A percentile compares a stretch with the other conserved stretches of the same genome.
Evolutionary conservation across 2,113 vertebrate genomes (phyloP).

Genomic region (Pygoscelis adeliae): DNA sequence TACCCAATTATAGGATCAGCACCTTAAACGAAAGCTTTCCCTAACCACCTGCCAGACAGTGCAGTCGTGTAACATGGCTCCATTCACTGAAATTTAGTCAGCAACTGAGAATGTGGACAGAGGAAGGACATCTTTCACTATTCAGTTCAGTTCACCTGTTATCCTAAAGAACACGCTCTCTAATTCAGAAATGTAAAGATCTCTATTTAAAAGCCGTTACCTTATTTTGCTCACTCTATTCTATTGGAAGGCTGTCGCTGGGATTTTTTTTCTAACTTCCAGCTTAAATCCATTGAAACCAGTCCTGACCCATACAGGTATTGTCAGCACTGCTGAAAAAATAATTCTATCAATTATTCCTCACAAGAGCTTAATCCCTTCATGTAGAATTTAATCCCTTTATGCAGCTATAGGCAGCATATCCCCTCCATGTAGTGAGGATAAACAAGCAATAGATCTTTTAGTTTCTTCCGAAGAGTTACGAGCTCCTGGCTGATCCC

Average conservation of each 20-base stretch:
- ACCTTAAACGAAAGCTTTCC: neutral
- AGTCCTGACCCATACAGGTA: neutral
- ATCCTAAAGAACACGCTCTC: neutral
- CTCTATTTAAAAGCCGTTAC: neutral
- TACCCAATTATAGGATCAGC: neutral
- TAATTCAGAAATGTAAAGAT: neutral
- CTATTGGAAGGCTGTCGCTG: neutral
- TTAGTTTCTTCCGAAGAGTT: neutral
- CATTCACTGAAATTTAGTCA: neutral
- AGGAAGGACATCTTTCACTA: neutral
- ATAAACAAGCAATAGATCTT: neutral
- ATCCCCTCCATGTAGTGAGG: neutral
- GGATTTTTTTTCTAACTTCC: neutral
- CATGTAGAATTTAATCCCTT: neutral
- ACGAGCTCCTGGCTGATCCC: neutral
- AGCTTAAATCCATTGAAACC: neutral
- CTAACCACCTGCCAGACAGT: neutral
- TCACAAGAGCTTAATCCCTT: neutral
- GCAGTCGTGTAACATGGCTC: rapidly evolving
- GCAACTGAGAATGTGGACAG: neutral
- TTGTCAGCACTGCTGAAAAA: neutral
- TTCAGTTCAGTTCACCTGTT: neutral
- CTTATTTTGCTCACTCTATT: neutral
- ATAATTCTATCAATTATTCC: neutral
- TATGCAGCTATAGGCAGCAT: neutral